Conservation (phyloP, 2,797 vertebrate genomes). For the Salarias fasciatus region DNA sequence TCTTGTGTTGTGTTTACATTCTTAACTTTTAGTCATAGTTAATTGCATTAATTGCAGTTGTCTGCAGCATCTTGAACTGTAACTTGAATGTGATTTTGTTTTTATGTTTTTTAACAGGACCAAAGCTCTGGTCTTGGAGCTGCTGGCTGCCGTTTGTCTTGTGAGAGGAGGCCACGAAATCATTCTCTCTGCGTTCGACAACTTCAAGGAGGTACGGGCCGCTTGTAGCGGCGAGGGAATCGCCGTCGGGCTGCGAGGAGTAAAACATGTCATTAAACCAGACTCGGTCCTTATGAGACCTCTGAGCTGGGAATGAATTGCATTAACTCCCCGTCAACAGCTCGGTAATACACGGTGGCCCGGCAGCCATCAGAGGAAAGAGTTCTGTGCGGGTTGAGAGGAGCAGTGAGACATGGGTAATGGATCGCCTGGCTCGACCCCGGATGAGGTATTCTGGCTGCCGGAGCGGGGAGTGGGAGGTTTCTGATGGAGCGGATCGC, state of each 20-base stretch:
- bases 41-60: background rate
- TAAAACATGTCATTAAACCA: slow-evolving; percentile 55
- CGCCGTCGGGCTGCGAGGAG: slow-evolving; percentile 16
- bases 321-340: slow-evolving; percentile 22
- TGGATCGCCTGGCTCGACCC: slow-evolving; percentile 59
- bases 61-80: slow-evolving; percentile 26
- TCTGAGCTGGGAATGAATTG: slow-evolving; percentile 18
- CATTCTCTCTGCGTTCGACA: slow-evolving; percentile 95
- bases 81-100: too few species aligned
- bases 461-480: slow-evolving; percentile 34
- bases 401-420: slow-evolving; percentile 26
- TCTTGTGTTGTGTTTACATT: too few species aligned
- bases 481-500: slow-evolving; percentile 44
- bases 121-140: slow-evolving; percentile 95
- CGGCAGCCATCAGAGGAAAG: slow-evolving; percentile 30
- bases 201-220: slow-evolving; percentile 94
- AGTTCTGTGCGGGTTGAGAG: slow-evolving; percentile 27
- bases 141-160: slow-evolving; percentile 95
- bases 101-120: slow-evolving; percentile 83
- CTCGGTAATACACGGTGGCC: slow-evolving; percentile 25
- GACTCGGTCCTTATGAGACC: slow-evolving; percentile 53
- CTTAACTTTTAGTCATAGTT: too few species aligned
- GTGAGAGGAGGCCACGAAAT: slow-evolving; percentile 99
- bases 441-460: slow-evolving; percentile 47
- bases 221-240: background rate